A percentile compares a stretch with the other conserved stretches of the same genome.
Conservation (phyloP, 2,113 vertebrate species). For the Lophotis ruficrista region DNA sequence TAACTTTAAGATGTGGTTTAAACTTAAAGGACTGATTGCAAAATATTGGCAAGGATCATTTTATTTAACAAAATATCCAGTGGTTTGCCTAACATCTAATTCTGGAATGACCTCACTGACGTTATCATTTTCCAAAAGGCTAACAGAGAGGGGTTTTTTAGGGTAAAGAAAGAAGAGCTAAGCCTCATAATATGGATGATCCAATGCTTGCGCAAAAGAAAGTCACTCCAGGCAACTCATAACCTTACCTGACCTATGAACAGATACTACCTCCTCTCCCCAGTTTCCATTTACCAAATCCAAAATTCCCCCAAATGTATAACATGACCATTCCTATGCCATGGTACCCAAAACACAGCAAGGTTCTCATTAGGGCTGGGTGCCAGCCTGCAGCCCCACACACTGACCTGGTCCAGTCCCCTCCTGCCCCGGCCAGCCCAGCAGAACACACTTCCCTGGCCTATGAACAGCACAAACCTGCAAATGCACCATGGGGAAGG, state of each 20-base stretch:
- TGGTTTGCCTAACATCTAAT: slow-evolving; percentile 50
- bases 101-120: slow-evolving; percentile 25
- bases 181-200: slow-evolving; percentile 13
- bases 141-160: slow-evolving; percentile 21
- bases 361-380: background rate
- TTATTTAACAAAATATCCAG: slow-evolving; percentile 37
- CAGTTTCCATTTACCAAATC: background rate
- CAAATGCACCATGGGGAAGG: background rate
- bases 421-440: background rate
- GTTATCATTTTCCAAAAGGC: slow-evolving; percentile 54
- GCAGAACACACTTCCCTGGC: background rate
- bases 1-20: slow-evolving; percentile 21
- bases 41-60: slow-evolving; percentile 6
- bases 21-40: slow-evolving; percentile 51
- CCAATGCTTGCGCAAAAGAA: background rate
- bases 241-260: slow-evolving; percentile 28
- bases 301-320: background rate
- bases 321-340: background rate
- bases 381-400: background rate
- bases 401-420: background rate
- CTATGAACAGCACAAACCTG: background rate
- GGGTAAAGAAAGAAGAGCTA: slow-evolving; percentile 41
- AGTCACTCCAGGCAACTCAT: slow-evolving; percentile 8
- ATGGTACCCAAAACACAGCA: background rate
- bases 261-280: background rate